Evolutionary conservation across 2,113 vertebrate genomes (phyloP).

Genomic region (Vanacampus margaritifer): DNA sequence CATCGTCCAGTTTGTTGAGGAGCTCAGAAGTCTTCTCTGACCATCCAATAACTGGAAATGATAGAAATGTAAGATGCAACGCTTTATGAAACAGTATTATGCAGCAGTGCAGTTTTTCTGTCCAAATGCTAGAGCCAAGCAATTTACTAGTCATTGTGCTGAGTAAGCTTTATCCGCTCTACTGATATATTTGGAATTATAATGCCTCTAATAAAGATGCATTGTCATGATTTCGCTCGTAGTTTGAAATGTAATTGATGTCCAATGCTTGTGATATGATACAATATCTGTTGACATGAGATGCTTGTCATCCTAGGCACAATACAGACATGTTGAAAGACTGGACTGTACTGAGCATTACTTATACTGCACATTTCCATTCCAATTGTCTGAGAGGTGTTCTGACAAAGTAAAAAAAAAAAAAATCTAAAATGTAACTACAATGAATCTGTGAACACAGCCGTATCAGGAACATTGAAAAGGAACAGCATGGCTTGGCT

Average conservation of each 20-base stretch:
- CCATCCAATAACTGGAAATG: not conserved
- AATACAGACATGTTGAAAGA: not conserved
- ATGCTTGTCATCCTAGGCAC: too few relatives aligned
- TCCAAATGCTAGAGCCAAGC: not conserved
- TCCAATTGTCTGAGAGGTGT: not conserved
- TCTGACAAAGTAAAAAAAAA: not conserved
- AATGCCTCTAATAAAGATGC: conserved; percentile 6
- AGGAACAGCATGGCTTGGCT: too few relatives aligned
- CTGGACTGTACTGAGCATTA: not conserved
- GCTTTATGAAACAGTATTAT: not conserved
- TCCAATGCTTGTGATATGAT: not conserved
- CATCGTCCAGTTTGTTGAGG: not conserved
- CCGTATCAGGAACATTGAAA: too few relatives aligned
- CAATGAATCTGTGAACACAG: not conserved
- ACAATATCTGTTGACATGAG: not conserved
- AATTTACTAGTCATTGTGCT: conserved; percentile 9
- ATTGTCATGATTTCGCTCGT: conserved; percentile 9
- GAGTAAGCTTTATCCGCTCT: not conserved
- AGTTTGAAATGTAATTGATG: not conserved
- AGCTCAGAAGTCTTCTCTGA: not conserved
- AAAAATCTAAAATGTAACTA: not conserved
- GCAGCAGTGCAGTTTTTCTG: not conserved
- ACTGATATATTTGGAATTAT: not conserved
- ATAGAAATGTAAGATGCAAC: not conserved
- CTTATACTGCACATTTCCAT: not conserved